Evolutionary conservation across 2,797 vertebrate genomes (phyloP).

Genomic region (Brachymystax lenok): DNA sequence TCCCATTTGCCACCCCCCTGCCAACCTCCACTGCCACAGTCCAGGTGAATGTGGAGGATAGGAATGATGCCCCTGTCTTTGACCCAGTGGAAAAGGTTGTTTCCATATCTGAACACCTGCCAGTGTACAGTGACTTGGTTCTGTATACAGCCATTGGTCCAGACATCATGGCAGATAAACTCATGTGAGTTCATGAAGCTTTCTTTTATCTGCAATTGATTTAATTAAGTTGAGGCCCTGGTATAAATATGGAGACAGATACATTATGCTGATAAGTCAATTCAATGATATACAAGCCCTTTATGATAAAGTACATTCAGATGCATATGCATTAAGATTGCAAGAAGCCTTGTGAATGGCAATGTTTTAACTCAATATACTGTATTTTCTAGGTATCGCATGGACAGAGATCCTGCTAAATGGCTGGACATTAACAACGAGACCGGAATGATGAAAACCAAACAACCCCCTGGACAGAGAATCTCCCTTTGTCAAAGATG

Average conservation of each 20-base stretch:
- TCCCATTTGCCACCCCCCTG: slow-evolving; percentile 65
- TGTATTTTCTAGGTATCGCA: slow-evolving; percentile 74
- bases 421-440: slow-evolving; percentile 69
- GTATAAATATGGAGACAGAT: neutral
- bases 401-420: slow-evolving; percentile 73
- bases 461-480: slow-evolving; percentile 74
- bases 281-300: neutral
- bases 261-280: no score
- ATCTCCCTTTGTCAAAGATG: slow-evolving; percentile 56
- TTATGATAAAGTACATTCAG: neutral
- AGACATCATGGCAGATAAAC: slow-evolving; percentile 71
- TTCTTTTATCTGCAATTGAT: no score
- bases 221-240: neutral
- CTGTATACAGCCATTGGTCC: slow-evolving; percentile 72
- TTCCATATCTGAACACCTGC: slow-evolving; percentile 61
- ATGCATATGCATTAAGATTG: neutral
- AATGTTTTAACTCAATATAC: neutral
- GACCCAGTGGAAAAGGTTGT: slow-evolving; percentile 48
- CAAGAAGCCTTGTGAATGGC: no score
- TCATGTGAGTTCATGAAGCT: neutral
- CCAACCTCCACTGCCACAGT: slow-evolving; percentile 77
- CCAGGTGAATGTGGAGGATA: slow-evolving; percentile 71
- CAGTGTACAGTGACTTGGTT: slow-evolving; percentile 48
- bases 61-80: slow-evolving; percentile 82
- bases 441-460: slow-evolving; percentile 63